A percentile compares a stretch with the other conserved stretches of the same genome.
Evolutionary conservation across 2,888 invertebrate genomes (phyloP).

Genomic region (Dromius quadrimaculatus): DNA sequence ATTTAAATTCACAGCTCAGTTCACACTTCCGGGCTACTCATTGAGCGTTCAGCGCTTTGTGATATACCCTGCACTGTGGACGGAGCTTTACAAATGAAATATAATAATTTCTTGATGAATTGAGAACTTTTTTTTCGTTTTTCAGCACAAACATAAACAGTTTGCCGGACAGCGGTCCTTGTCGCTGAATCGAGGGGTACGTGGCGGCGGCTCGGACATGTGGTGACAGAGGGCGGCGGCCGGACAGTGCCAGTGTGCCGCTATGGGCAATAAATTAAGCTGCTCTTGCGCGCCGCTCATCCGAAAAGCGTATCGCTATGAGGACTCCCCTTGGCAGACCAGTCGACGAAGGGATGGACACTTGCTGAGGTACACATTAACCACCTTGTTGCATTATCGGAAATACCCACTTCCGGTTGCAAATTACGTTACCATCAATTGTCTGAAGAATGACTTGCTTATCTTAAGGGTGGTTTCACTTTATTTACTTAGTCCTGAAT

Average conservation of each 20-base stretch:
- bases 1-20: too few species aligned
- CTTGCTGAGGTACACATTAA: constrained; percentile 79
- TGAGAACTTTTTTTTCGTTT: too few species aligned
- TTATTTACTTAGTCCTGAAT: constrained; percentile 16
- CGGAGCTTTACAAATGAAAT: too few species aligned
- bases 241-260: constrained; percentile 72
- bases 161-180: constrained; percentile 80
- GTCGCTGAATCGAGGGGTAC: constrained; percentile 78
- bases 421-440: constrained; percentile 11
- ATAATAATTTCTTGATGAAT: too few species aligned
- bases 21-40: too few species aligned
- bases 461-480: constrained; percentile 8
- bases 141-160: constrained; percentile 71
- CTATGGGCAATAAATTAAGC: constrained; percentile 97
- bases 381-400: constrained; percentile 22
- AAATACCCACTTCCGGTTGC: constrained; percentile 23
- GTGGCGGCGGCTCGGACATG: constrained; percentile 67
- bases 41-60: too few species aligned
- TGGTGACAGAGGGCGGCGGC: constrained; percentile 79
- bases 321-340: constrained; percentile 96
- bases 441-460: too few species aligned
- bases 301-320: constrained; percentile 96
- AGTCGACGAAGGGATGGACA: constrained; percentile 87
- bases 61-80: too few species aligned
- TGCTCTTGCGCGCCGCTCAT: constrained; percentile 97